These are phyloP conservation scores for Chromobotia macracanthus DNA, from an alignment of 2,797 vertebrate genomes.

Conservation along the genomic window DNA sequence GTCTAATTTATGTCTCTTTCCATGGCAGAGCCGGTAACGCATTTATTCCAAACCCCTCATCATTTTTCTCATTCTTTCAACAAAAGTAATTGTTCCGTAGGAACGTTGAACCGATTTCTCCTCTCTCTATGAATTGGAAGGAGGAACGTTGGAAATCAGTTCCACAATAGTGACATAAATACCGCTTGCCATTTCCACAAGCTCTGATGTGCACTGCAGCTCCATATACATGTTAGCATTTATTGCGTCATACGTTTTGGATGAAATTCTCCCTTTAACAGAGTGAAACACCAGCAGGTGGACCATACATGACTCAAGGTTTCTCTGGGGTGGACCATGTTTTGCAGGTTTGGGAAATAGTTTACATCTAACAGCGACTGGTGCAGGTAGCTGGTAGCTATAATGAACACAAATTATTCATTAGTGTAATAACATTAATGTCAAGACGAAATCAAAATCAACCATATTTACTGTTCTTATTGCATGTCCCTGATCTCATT, in stretches of 20 bases:
- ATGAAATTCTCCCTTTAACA: neutral
- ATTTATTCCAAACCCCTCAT: conserved; percentile 17
- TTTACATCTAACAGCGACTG: too few relatives aligned
- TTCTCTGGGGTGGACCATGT: neutral
- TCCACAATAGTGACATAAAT: conserved; percentile 29
- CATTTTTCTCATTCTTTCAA: conserved; percentile 2
- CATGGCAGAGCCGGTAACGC: conserved; percentile 21
- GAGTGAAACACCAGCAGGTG: neutral
- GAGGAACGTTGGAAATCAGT: neutral
- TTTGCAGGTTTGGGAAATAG: neutral
- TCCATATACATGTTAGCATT: neutral
- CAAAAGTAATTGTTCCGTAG: conserved; percentile 26
- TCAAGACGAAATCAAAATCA: too few relatives aligned
- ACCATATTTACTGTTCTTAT: too few relatives aligned
- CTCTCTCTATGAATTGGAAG: neutral
- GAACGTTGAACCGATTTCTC: conserved; percentile 23
- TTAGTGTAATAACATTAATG: too few relatives aligned
- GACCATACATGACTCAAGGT: too few relatives aligned
- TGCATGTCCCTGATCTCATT: too few relatives aligned
- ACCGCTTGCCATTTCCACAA: conserved; percentile 13
- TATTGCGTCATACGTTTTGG: neutral
- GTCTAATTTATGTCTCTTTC: conserved; percentile 33
- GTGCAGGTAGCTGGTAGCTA: too few relatives aligned
- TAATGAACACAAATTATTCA: too few relatives aligned
- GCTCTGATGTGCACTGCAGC: conserved; percentile 3